Base-by-base conservation (phyloP, 1,140 invertebrate genomes). In the Pogonomyrmex californicus region DNA sequence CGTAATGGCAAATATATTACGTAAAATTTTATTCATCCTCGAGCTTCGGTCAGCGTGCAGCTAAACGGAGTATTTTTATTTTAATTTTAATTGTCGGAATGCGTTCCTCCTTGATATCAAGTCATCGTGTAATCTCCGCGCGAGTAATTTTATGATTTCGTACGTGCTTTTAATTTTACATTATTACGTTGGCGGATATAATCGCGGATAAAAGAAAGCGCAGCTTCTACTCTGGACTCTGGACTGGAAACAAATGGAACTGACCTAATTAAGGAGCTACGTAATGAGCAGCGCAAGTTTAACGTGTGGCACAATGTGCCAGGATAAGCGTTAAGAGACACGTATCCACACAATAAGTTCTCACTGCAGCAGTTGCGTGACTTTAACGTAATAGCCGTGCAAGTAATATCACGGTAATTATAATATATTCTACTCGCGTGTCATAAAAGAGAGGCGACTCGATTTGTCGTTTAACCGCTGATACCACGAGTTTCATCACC, bases 331-430 rank as follows among this genome's bases (percentile, higher is more conserved):
- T 68, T 68, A 49, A 60, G 30, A 62, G 54, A 60, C 51, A 73
- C 56, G 23, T 73, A 68, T 41, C 41, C 14, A 71, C 54, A 33
- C 54, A 60, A 60, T 73, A 49, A 75, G 38, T 82, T 83, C 75
- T 41, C 54, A 12, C n/a, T 30, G 41, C 38, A 5, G 23, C 51
- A 82, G 54, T 73, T 75, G 56, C 79, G 54, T 83, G 79, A 83
- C 68, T 75, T 60, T 7, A 41, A 75, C 30, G 41, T 73, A 83
- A 73, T 73, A 75, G n/a, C 44, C 30, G 44, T 60, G 68, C 68
- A 41, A 83, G 68, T 23, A 38, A 73, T 58, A 60, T 60, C 68
- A 49, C 12, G 56, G 23, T 83, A 83, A 83, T 83, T 73, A 75
- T 23, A 23, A 23, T 23, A 23, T 41, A 56, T 83, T 83, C 66